Conservation (phyloP, 2,888 invertebrate species). For the Griposia aprilina region DNA sequence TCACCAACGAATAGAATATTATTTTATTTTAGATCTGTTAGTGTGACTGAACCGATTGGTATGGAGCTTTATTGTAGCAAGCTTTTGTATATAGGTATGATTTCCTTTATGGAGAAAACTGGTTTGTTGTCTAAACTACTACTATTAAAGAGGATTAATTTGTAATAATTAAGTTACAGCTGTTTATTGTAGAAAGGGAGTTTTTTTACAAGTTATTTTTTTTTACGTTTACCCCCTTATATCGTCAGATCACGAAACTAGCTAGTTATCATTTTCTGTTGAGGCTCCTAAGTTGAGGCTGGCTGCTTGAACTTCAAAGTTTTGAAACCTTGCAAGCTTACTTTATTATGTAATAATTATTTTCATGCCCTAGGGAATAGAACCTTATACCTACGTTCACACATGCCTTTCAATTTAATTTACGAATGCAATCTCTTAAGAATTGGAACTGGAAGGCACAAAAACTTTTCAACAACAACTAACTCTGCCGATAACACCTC, state of each 20-base stretch:
- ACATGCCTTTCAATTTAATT: background rate
- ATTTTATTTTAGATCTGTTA: background rate
- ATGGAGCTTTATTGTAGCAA: background rate
- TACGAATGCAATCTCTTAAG: background rate
- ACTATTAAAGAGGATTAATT: background rate
- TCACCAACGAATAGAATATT: background rate
- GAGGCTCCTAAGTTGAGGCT: background rate
- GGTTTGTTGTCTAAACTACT: background rate
- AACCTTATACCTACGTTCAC: background rate
- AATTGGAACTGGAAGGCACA: background rate
- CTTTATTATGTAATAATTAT: background rate
- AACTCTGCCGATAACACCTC: constrained; percentile 18
- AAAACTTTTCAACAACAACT: background rate
- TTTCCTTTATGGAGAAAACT: background rate
- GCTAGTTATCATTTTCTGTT: background rate
- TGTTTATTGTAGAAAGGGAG: background rate
- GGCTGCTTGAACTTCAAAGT: background rate
- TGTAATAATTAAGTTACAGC: background rate
- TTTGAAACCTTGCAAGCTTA: background rate
- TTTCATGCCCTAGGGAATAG: background rate
- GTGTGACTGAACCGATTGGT: background rate
- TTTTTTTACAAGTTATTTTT: too few relatives aligned
- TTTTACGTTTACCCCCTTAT: background rate
- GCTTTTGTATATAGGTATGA: background rate
- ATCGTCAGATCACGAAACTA: background rate